Percentiles rank a stretch among this genome's conserved stretches.
phyloP scores from a whole-genome alignment of 1,140 invertebrate genomes.

The Bombus waltoni region DNA sequence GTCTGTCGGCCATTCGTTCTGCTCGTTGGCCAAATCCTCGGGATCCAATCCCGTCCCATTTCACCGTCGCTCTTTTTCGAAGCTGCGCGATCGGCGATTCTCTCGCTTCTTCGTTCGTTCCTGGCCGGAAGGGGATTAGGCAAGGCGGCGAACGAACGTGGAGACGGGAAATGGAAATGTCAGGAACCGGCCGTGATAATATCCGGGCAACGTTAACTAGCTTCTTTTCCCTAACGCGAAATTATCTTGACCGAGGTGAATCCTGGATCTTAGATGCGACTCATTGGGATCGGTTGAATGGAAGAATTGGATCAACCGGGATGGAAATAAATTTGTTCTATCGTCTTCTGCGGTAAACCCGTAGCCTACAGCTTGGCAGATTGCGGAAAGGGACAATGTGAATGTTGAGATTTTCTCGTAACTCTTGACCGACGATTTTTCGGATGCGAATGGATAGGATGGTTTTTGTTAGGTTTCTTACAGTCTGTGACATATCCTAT shows the following conservation, averaged over 20 bases:
- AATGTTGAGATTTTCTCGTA: background rate
- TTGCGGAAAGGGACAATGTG: background rate
- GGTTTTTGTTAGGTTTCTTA: background rate
- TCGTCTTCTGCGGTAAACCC: background rate
- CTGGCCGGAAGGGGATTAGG: slow-evolving; percentile 48
- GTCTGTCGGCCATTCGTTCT: slow-evolving; percentile 57
- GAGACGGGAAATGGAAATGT: slow-evolving; percentile 62
- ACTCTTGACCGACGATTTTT: background rate
- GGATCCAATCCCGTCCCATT: slow-evolving; percentile 53
- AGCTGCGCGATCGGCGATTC: slow-evolving; percentile 16
- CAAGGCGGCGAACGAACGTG: background rate
- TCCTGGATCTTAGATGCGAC: background rate
- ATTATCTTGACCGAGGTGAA: slow-evolving; percentile 1
- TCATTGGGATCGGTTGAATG: background rate
- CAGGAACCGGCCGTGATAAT: slow-evolving; percentile 49
- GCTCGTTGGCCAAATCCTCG: slow-evolving; percentile 58
- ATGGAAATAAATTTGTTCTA: slow-evolving; percentile 16
- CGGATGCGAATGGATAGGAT: background rate
- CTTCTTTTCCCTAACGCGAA: slow-evolving; percentile 46
- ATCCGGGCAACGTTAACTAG: slow-evolving; percentile 51
- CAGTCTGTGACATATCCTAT: too few relatives aligned
- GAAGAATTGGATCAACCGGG: background rate
- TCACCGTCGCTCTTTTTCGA: slow-evolving; percentile 37
- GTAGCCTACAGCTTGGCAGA: background rate
- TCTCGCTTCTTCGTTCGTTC: background rate